phyloP scores from a whole-genome alignment of 23 tunicate genomes.

The Trididemnum clinides region DNA sequence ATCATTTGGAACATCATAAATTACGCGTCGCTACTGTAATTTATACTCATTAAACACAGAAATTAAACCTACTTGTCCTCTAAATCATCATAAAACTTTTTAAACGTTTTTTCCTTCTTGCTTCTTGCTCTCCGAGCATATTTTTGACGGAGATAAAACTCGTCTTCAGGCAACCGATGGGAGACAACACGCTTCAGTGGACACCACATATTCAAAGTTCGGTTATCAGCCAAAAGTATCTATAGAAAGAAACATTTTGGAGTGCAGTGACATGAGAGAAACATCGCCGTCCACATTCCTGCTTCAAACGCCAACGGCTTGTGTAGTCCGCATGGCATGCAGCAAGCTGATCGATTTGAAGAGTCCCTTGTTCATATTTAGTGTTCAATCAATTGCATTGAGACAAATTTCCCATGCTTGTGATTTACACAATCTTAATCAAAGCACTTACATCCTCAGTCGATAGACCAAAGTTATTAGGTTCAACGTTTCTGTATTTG shows the following conservation, averaged over 20 bases:
- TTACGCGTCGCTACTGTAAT: too few species aligned
- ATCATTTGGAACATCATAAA: too few species aligned
- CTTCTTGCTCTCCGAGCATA: conserved; percentile 45
- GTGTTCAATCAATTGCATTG: too few species aligned
- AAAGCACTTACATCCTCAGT: conserved; percentile 70
- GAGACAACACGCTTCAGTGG: conserved; percentile 79
- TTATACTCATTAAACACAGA: neutral
- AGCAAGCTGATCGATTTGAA: too few species aligned
- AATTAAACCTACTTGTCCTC: neutral
- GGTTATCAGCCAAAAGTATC: conserved; percentile 70
- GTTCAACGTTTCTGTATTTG: conserved; percentile 65
- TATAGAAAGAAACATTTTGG: too few species aligned
- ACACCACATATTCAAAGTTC: conserved; percentile 82
- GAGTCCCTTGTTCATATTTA: too few species aligned
- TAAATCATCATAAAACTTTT: conserved; percentile 6
- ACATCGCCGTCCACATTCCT: too few species aligned
- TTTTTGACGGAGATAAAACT: conserved; percentile 19
- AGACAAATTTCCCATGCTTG: too few species aligned
- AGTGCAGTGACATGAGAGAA: too few species aligned
- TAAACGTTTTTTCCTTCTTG: conserved; percentile 35
- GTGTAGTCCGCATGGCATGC: too few species aligned
- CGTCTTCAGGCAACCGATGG: conserved; percentile 61
- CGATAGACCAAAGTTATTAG: conserved; percentile 73
- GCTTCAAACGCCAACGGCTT: too few species aligned
- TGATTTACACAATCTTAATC: neutral